Conservation (phyloP, 2,113 vertebrate genomes). For the Cephalopterus ornatus region DNA sequence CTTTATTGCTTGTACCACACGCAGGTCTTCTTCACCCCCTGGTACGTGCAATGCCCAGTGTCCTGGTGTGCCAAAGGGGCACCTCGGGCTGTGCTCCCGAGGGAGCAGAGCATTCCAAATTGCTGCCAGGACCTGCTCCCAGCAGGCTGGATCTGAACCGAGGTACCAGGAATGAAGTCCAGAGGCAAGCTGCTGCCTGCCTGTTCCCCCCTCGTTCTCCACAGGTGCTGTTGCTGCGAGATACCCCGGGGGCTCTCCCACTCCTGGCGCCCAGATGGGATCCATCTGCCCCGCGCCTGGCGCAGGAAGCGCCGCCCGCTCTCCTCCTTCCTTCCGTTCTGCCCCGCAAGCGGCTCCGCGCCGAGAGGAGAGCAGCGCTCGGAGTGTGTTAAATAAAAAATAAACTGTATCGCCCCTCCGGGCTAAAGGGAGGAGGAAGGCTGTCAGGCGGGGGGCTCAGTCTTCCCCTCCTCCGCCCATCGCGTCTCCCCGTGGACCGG, state of each 20-base stretch:
- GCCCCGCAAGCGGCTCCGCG: neutral
- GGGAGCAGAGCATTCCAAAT: accelerated
- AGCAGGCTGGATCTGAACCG: neutral
- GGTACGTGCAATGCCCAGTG: accelerated
- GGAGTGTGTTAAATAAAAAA: neutral
- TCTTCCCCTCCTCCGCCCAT: neutral
- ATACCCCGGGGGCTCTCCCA: neutral
- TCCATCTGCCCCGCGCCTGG: neutral
- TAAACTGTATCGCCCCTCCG: neutral
- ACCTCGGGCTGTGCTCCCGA: accelerated
- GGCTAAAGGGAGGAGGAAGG: neutral
- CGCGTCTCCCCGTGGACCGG: neutral
- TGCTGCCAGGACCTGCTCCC: neutral
- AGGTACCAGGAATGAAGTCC: neutral
- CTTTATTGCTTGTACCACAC: neutral
- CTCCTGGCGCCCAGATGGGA: neutral
- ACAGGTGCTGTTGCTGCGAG: neutral
- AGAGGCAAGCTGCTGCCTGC: neutral
- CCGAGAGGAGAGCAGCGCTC: neutral
- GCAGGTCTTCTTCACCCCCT: neutral
- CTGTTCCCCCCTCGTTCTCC: neutral
- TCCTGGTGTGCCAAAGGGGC: neutral
- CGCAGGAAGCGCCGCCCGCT: neutral
- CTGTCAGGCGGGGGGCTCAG: neutral
- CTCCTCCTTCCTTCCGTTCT: neutral